Evolutionary conservation across 2,113 vertebrate species (phyloP), one percentile per base, ranked within the genome.

Genomic region (Hoplias malabaricus): DNA sequence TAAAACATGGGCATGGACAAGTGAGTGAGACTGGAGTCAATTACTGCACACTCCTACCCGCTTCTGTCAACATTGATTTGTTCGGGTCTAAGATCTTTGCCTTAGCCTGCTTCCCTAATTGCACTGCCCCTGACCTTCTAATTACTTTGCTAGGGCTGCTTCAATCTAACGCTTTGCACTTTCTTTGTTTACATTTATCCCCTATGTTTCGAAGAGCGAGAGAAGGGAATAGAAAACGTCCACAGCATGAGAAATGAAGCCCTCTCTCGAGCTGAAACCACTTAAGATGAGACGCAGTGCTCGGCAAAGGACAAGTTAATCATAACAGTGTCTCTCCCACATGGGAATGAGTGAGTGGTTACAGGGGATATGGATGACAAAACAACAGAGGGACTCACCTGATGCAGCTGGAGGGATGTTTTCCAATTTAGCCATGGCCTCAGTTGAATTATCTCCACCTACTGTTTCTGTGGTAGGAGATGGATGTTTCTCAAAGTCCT

Each of bases 61-160:
- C 83, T 86, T 85, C 86, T 82, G 84, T 89, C 90, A 43, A 67
- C 85, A 90, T 87, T 87, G 88, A 92, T 92, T 90, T 90, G 87
- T 78, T 84, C 70, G 63, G 78, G 81, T 82, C 75, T 66, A 75
- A 86, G 81, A 82, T 85, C 80, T 86, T 82, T 68, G 79, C 78
- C 73, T 85, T 80, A 80, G 56, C 43, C 73, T 68, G 84, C 80
- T 84, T 81, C 77, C 82, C 84, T 89, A 90, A 91, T 86, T 89
- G 83, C 85, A 80, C 86, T 85, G 65, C 65, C 72, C 68, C 69
- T 81, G 83, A 85, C 78, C 87, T 67, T 13, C 69, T 54, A 88
- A 91, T 90, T 87, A 89, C 92, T 92, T 85, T 79, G 82, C 89
- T 76, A 84, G 86, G 71, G 85, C 82, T 43, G 8, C 10, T 80